Evolutionary conservation across 2,888 invertebrate genomes (phyloP).

Genomic region (Thelaira solivaga): DNA sequence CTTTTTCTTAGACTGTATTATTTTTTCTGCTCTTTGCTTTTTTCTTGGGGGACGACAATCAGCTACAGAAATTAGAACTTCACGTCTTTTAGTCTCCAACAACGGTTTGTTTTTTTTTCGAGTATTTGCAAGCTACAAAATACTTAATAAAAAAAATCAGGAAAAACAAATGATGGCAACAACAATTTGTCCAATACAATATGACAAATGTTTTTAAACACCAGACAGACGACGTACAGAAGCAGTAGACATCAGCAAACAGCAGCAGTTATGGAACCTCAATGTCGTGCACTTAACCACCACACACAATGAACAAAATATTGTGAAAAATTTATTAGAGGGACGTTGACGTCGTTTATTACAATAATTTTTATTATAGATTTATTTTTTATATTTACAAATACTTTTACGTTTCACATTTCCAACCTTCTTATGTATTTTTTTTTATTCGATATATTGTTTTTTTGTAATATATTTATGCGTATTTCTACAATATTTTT

Average conservation of each 20-base stretch:
- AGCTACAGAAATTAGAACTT: slow-evolving; percentile 37
- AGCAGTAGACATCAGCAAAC: slow-evolving; percentile 40
- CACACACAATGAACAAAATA: slow-evolving; percentile 55
- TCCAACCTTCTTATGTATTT: slow-evolving; percentile 22
- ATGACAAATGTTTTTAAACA: slow-evolving; percentile 41
- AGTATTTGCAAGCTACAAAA: slow-evolving; percentile 36
- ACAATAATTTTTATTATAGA: slow-evolving; percentile 55
- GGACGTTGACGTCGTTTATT: slow-evolving; percentile 60
- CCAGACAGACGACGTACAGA: slow-evolving; percentile 41
- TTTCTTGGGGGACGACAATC: background rate
- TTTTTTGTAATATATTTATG: slow-evolving; percentile 27
- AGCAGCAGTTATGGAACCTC: slow-evolving; percentile 68
- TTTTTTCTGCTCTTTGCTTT: background rate
- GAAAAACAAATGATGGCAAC: slow-evolving; percentile 21
- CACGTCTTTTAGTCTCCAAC: slow-evolving; percentile 42
- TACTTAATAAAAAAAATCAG: slow-evolving; percentile 7
- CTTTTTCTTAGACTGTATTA: slow-evolving; percentile 15
- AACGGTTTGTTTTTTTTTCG: slow-evolving; percentile 2
- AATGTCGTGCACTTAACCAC: slow-evolving; percentile 67
- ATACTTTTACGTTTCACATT: slow-evolving; percentile 44
- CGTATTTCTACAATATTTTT: slow-evolving; percentile 45
- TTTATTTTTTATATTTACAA: slow-evolving; percentile 21
- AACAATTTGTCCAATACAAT: slow-evolving; percentile 28
- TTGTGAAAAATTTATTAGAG: slow-evolving; percentile 49
- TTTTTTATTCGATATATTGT: slow-evolving; percentile 6